Percentiles rank a stretch among this genome's conserved stretches.
phyloP scores from a whole-genome alignment of 2,797 vertebrate species.

The Chaetodon trifasciatus region DNA sequence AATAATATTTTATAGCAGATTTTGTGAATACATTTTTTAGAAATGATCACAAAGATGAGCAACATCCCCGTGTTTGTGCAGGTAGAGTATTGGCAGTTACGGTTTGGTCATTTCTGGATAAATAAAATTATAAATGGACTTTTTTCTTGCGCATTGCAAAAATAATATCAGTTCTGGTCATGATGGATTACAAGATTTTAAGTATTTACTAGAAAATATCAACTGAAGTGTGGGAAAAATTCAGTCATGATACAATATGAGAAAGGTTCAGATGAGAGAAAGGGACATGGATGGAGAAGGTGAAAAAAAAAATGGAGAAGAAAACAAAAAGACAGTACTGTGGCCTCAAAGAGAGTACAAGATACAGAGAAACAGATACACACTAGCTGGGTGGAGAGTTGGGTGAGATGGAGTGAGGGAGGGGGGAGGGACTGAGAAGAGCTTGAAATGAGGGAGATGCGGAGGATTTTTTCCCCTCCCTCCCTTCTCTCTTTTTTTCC shows the following conservation, averaged over 20 bases:
- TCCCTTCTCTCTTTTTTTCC: slow-evolving; percentile 17
- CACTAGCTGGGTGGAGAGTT: slow-evolving; percentile 35
- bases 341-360: slow-evolving; percentile 12
- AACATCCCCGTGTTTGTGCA: background rate
- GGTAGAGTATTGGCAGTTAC: background rate
- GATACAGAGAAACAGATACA: slow-evolving; percentile 17
- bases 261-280: background rate
- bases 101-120: background rate
- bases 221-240: background rate
- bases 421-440: slow-evolving; percentile 12
- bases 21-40: background rate
- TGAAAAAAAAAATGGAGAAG: background rate
- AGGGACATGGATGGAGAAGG: slow-evolving; percentile 5
- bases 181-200: background rate
- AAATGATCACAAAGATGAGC: background rate
- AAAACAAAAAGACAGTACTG: slow-evolving; percentile 10
- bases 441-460: slow-evolving; percentile 56
- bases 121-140: background rate
- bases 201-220: background rate
- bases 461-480: slow-evolving; percentile 26
- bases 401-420: slow-evolving; percentile 23
- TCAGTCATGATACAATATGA: background rate
- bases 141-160: background rate
- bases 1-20: too few species aligned
- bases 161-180: background rate